Evolutionary conservation across 1,140 invertebrate genomes (phyloP).

Genomic region (Leptinotarsa lineolata): DNA sequence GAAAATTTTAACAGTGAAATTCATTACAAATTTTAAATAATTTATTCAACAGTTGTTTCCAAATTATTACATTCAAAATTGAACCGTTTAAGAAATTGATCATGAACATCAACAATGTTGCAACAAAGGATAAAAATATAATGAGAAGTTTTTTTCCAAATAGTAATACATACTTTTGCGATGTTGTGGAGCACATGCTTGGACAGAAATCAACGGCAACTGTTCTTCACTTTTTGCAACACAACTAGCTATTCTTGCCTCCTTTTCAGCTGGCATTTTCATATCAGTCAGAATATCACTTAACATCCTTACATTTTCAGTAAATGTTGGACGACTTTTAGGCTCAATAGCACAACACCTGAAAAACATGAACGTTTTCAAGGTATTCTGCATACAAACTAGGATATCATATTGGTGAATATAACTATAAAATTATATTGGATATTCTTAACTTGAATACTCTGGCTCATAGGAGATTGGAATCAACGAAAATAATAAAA

Average conservation of each 20-base stretch:
- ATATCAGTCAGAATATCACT: conserved; percentile 59
- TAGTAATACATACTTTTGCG: conserved; percentile 53
- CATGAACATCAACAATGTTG: neutral
- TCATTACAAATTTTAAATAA: neutral
- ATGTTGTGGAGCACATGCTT: conserved; percentile 51
- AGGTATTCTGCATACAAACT: neutral
- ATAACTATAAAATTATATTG: no score
- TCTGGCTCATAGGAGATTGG: no score
- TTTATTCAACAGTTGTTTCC: neutral
- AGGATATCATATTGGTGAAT: no score
- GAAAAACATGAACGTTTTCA: conserved; percentile 6
- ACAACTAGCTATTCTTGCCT: conserved; percentile 41
- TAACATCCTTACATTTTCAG: conserved; percentile 72
- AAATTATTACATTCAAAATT: neutral
- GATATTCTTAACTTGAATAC: no score
- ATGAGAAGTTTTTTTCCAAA: conserved; percentile 19
- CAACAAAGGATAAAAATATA: neutral
- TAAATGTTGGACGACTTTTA: conserved; percentile 81
- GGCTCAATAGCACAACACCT: conserved; percentile 88
- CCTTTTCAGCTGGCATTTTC: conserved; percentile 56
- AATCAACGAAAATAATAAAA: no score
- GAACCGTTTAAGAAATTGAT: neutral
- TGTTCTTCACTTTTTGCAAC: conserved; percentile 54
- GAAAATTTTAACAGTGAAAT: neutral
- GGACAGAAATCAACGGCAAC: conserved; percentile 43